Evolutionary conservation across 2,113 vertebrate genomes (phyloP), one percentile per base, ranked within the genome.

Genomic region (Hemicordylus capensis): DNA sequence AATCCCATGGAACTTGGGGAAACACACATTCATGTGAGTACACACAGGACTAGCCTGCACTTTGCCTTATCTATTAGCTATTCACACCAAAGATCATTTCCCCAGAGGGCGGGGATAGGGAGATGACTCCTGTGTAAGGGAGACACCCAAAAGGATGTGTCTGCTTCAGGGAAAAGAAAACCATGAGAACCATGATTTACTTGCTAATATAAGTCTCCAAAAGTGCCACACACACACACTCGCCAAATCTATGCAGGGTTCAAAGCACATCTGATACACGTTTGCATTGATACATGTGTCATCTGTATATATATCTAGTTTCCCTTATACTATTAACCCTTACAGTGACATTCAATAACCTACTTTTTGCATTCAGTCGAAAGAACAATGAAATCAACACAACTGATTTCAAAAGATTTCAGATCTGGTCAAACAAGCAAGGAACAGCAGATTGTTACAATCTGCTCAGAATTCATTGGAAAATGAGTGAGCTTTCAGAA

Each of bases 81-180:
- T 22, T 64, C 42, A 24, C 12, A 46, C 8, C 61, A 54, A 19
- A 6, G 39, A 2, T 19, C 44, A 12, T 66, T 66, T 28, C 12
- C 10, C 15, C 34, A 34, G 34, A 34, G 63, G 34, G 51, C 67
- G 3, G 51, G 7, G 73, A 1, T 1, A 46, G 31, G 31, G 28
- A 48, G 11, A 20, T 75, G 1, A 75, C 22, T 51, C 46, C 14
- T 54, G 31, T 54, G n/a, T n/a, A 15, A 14, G n/a, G n/a, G n/a
- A n/a, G n/a, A n/a, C n/a, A n/a, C n/a, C n/a, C n/a, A n/a, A n/a
- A n/a, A n/a, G 48, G 67, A 78, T 59, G 73, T 14, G 6, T 83
- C 83, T 93, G 58, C 77, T 88, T 93, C 69, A 85, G 42, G 6
- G 85, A 72, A 90, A 67, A 90, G 7, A 77, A 87, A 78, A 90